Base-by-base conservation (phyloP, 2,888 invertebrate genomes). In the Lydus trimaculatus region DNA sequence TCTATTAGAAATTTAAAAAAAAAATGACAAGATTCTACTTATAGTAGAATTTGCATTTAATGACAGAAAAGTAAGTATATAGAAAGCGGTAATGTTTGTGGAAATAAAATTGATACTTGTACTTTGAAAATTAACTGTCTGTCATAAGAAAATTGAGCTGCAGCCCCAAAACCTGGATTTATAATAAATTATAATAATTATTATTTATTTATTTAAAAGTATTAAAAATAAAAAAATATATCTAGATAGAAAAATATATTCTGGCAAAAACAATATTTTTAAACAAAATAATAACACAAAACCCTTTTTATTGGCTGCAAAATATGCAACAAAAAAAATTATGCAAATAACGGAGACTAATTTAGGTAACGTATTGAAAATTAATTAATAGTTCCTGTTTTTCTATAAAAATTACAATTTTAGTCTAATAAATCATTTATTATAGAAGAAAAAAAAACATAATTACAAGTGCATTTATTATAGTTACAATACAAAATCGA, bases 311-410 rank as follows among this genome's bases (percentile, higher is more conserved):
- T 69, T 69, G 69, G 69, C 69, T 66, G 69, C 69, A 69, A 66
- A 56, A 63, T 61, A 61, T 61, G 13, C 61, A 36, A 61, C 64
- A 62, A 62, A 60, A 28, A 63, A 63, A 68, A 63, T 65, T 52
- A 52, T 52, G 65, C 66, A 69, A 66, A 56, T 28, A 66, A 69
- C 58, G 69, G 69, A 69, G 65, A 66, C 66, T 56, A 43, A 58
- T 69, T 63, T 69, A 69, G 69, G 69, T 69, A 69, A 69, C 63
- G 69, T 69, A 69, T 69, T 63, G 69, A 69, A 43, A 66, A 69
- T 66, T 66, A 61, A 52, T 56, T 58, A 58, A 66, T 66, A 69
- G 66, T 69, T 69, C 60, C 63, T 69, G 63, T 66, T 65, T 66
- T 60, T 69, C 25, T 52, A 52, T 23, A 56, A n/a, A 15, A 25